Percentiles rank a stretch among this genome's conserved stretches.
phyloP scores from a whole-genome alignment of 2,113 vertebrate genomes.

The Phyllostomus discolor region DNA sequence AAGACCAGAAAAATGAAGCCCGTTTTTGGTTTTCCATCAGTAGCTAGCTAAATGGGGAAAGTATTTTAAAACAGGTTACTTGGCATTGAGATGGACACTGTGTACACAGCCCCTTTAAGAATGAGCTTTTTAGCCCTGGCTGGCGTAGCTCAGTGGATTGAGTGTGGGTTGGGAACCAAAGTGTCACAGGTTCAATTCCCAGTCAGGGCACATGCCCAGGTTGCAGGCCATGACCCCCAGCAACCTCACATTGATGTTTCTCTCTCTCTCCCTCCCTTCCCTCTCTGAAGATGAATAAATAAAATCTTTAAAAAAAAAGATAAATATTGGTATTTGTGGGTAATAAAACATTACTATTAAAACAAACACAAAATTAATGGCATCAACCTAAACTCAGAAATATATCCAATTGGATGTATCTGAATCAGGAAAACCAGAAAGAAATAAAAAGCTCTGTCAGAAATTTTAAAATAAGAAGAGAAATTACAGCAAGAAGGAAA shows the following conservation, averaged over 20 bases:
- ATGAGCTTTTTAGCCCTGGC: not conserved
- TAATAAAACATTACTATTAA: conserved; percentile 11
- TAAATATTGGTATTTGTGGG: not conserved
- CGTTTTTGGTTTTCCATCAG: not conserved
- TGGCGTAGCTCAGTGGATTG: too few relatives aligned
- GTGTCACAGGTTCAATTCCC: too few relatives aligned
- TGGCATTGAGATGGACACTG: not conserved
- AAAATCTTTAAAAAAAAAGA: not conserved
- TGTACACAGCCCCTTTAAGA: not conserved
- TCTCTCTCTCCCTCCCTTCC: too few relatives aligned
- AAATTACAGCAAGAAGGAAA: not conserved
- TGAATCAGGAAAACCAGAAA: not conserved
- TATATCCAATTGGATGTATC: not conserved
- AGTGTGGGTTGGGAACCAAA: too few relatives aligned
- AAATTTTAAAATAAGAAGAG: not conserved
- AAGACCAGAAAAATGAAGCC: not conserved
- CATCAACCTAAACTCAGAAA: not conserved
- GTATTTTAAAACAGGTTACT: not conserved
- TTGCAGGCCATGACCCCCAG: too few relatives aligned
- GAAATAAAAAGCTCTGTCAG: not conserved
- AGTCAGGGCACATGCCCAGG: too few relatives aligned
- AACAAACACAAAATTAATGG: conserved; percentile 5
- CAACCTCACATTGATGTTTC: too few relatives aligned
- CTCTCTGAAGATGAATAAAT: too few relatives aligned
- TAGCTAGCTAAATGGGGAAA: not conserved